Conservation (phyloP, 1,140 invertebrate genomes). For the Leucophenga varia region DNA sequence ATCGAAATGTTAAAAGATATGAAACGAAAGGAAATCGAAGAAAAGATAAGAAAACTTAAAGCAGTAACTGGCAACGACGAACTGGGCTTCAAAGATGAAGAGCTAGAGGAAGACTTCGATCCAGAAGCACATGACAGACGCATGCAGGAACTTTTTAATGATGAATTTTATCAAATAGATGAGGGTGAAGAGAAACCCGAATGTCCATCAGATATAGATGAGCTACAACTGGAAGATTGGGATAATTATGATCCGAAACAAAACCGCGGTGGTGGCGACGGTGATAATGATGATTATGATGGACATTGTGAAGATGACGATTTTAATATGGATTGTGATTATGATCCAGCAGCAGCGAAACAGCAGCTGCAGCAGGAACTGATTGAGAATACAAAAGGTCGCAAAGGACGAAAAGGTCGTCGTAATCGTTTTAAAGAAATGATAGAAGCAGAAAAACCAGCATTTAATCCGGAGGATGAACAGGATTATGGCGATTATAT, state of each 20-base stretch:
- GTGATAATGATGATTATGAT: constrained; percentile 47
- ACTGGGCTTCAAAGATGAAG: constrained; percentile 66
- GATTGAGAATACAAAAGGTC: constrained; percentile 61
- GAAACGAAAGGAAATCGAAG: constrained; percentile 87
- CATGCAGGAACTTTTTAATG: constrained; percentile 86
- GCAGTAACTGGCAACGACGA: constrained; percentile 83
- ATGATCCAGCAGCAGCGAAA: constrained; percentile 63
- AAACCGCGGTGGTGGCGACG: constrained; percentile 22
- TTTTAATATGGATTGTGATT: constrained; percentile 90
- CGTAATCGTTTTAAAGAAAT: constrained; percentile 72
- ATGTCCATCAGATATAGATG: constrained; percentile 76
- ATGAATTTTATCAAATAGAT: constrained; percentile 78
- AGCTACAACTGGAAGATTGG: constrained; percentile 73
- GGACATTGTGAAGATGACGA: constrained; percentile 76
- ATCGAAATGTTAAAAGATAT: constrained; percentile 82
- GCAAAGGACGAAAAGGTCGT: constrained; percentile 63
- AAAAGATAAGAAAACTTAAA: constrained; percentile 85
- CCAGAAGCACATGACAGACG: constrained; percentile 82
- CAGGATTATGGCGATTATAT: constrained; percentile 85
- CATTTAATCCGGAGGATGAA: constrained; percentile 76
- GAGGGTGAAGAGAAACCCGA: constrained; percentile 76
- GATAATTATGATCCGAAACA: constrained; percentile 65
- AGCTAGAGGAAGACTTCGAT: constrained; percentile 90
- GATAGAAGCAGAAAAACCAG: constrained; percentile 72
- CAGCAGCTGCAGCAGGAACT: constrained; percentile 62